A percentile compares a stretch with the other conserved stretches of the same genome.
Evolutionary conservation across 2,888 invertebrate species (phyloP).

Genomic region (Eupeodes latifasciatus): DNA sequence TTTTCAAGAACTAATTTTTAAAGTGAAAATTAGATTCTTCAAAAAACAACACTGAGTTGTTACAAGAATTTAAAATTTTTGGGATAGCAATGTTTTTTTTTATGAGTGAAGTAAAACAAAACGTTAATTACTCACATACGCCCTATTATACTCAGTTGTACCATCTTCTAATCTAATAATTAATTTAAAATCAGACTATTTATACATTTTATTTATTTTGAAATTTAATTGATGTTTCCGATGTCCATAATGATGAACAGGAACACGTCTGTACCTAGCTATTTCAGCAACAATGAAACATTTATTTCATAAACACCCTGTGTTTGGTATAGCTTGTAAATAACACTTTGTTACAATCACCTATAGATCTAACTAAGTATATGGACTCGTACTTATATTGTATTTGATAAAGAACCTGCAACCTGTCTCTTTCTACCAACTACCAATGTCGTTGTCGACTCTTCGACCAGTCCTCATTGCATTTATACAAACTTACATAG

Average conservation of each 20-base stretch:
- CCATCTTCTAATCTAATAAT: too few relatives aligned
- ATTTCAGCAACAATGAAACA: neutral
- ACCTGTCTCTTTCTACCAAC: neutral
- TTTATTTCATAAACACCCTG: conserved; percentile 42
- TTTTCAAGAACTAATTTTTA: too few relatives aligned
- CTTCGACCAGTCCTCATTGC: neutral
- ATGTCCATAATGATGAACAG: neutral
- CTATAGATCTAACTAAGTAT: neutral
- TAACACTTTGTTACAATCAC: conserved; percentile 25
- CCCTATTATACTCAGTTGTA: too few relatives aligned
- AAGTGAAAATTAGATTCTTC: too few relatives aligned
- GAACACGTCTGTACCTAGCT: neutral
- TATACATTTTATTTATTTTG: neutral
- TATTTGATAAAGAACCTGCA: neutral
- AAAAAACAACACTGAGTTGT: too few relatives aligned
- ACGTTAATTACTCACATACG: too few relatives aligned
- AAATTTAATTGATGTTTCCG: neutral
- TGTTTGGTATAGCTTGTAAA: conserved; percentile 30
- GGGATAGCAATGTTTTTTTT: too few relatives aligned
- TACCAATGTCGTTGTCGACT: too few relatives aligned
- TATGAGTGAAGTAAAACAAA: too few relatives aligned
- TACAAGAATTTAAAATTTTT: too few relatives aligned
- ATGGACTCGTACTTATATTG: too few relatives aligned
- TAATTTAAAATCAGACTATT: too few relatives aligned
- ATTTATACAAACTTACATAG: conserved; percentile 52